A percentile compares a stretch with the other conserved stretches of the same genome.
phyloP scores from a whole-genome alignment of 2,797 vertebrate species.

The Poeciliopsis infans region DNA sequence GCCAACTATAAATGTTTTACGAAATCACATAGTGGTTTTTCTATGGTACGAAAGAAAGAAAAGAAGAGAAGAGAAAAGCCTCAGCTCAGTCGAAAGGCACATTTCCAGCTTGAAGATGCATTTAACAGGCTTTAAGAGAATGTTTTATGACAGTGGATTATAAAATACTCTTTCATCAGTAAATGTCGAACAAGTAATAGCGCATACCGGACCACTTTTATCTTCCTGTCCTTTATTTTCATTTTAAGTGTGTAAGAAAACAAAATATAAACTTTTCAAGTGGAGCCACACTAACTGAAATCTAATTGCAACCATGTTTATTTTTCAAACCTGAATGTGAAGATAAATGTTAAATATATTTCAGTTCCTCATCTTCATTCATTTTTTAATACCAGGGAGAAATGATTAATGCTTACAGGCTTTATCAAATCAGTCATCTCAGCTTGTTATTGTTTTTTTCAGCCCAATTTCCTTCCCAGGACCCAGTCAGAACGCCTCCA shows the following conservation, averaged over 20 bases:
- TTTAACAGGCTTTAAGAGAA: constrained; percentile 53
- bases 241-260: constrained; percentile 37
- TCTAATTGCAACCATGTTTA: constrained; percentile 31
- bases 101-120: constrained; percentile 53
- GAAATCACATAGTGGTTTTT: constrained; percentile 56
- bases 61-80: constrained; percentile 9
- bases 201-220: constrained; percentile 38
- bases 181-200: constrained; percentile 47
- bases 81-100: constrained; percentile 12
- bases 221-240: constrained; percentile 46
- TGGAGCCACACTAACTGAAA: constrained; percentile 24
- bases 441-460: constrained; percentile 13
- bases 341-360: constrained; percentile 16
- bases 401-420: constrained; percentile 8
- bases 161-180: constrained; percentile 54
- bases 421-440: constrained; percentile 26
- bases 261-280: constrained; percentile 20
- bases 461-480: constrained; percentile 36
- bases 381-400: constrained; percentile 5
- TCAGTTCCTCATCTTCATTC: constrained; percentile 13
- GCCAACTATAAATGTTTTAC: constrained; percentile 78
- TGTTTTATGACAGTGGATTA: constrained; percentile 29
- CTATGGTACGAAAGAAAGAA: constrained; percentile 50
- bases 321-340: constrained; percentile 10
- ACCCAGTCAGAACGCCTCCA: background rate